Evolutionary conservation across 2,113 vertebrate species (phyloP), one percentile per base, ranked within the genome.

Genomic region (Misgurnus mizolepis): DNA sequence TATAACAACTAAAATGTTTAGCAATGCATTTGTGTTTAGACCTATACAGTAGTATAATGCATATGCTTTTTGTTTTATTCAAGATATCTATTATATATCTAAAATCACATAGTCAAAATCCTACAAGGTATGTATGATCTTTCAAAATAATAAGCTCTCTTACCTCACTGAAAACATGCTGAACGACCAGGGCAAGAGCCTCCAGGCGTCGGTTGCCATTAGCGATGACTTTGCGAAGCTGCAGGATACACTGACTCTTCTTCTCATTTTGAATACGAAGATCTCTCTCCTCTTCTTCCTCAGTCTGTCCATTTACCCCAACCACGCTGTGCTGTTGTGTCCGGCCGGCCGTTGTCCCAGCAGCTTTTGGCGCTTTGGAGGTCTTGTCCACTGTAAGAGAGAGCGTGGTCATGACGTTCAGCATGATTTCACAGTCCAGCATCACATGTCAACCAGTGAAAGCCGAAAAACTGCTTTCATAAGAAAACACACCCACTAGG

Each of bases 351-450:
- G 66, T 53, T 11, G 67, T 14, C 60, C 56, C 56, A 17, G 67
- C 34, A 66, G 73, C 17, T 55, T 76, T 58, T 4, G 49, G 53
- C 53, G 45, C 70, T 53, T 64, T 82, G 43, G 74, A 64, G 77
- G 55, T 85, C 61, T 76, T 84, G 67, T 84, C 83, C 85, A 83
- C 85, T 86, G 82, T 9, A 66, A 85, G 60, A 86, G 79, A 79
- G 34, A 17, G 6, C 14, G 56, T 27, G 47, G 68, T 7, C 43
- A 78, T 49, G 1, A 84, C 8, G 2, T 75, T 81, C 14, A 81
- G 56, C 81, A 83, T 83, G 43, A 74, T 62, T 39, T 34, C 62
- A 27, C 17, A n/a, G 41, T 75, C 61, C 40, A 58, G 53, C 55
- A 60, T 39, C 47, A 62, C 34, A 64, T 50, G 22, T 77, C 62